Evolutionary conservation across 2,888 invertebrate species (phyloP).

Genomic region (Cheilosia impressa): DNA sequence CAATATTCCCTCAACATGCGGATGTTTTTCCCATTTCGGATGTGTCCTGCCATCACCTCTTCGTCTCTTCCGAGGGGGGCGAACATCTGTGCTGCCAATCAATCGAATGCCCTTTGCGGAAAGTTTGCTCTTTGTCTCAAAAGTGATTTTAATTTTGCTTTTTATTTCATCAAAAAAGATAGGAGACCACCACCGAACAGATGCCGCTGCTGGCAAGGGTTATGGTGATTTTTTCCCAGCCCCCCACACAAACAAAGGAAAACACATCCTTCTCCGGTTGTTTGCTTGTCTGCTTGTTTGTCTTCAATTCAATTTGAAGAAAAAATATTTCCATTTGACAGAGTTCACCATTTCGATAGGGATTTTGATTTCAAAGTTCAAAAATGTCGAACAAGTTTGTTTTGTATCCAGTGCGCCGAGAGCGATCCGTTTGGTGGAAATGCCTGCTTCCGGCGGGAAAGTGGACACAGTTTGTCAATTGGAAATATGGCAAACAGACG

Average conservation of each 20-base stretch:
- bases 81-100: constrained; percentile 23
- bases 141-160: neutral
- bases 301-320: constrained; percentile 3
- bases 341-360: neutral
- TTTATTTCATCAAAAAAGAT: neutral
- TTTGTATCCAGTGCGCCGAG: too few relatives aligned
- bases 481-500: too few relatives aligned
- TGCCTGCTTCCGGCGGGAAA: too few relatives aligned
- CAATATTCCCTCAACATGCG: neutral
- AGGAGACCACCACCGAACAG: constrained; percentile 5
- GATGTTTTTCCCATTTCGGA: neutral
- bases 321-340: constrained; percentile 5
- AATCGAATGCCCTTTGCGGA: neutral
- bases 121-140: constrained; percentile 10
- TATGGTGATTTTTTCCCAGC: neutral
- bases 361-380: too few relatives aligned
- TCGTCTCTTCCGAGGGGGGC: neutral
- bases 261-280: neutral
- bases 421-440: too few relatives aligned
- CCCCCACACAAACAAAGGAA: too few relatives aligned
- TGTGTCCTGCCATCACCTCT: neutral
- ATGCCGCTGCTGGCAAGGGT: constrained; percentile 2
- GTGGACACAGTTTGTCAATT: too few relatives aligned
- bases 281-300: constrained; percentile 11
- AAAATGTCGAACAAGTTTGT: too few relatives aligned